Base-by-base conservation (phyloP, 1,140 invertebrate genomes). In the Vanessa tameamea region DNA sequence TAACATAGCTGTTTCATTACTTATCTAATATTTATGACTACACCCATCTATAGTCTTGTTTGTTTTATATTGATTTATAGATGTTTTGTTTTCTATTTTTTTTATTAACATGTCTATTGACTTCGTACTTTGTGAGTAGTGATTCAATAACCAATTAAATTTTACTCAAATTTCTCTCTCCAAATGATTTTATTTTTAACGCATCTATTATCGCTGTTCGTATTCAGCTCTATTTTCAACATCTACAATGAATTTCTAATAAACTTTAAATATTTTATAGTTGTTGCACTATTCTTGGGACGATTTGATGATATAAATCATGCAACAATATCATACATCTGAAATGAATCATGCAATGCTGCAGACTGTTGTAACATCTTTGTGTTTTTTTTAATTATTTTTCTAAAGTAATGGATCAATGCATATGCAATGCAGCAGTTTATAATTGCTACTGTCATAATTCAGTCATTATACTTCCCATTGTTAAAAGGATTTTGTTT, bases 311-410 rank as follows among this genome's bases (percentile, higher is more conserved):
- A 16, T 37, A 37, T 26, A 13, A 37, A 61, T 61, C 57, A 61
- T 61, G 57, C 57, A 61, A 61, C 57, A 61, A 61, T 13, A 37
- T 61, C 57, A 37, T 61, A 20, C 1, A 15, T 61, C 57, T 15
- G 14, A 37, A 61, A 61, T 14, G 16, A 23, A 61, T 9, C 57
- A 31, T 61, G 57, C 31, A 61, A 61, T 37, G 23, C 31, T 61
- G 14, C 57, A 15, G 14, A 57, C 9, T 23, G 55, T 8, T 9
- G 8, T 23, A 23, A 57, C 55, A 57, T 57, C 55, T 57, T 57
- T 57, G 55, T 57, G 12, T 57, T 23, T 57, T 57, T 23, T 57
- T 15, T 15, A 51, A 51, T 14, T 51, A 51, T 51, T 15, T 50
- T 51, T 51, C 48, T 23, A 57, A 23, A 57, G 1, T 13, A 26